Evolutionary conservation across 2,888 invertebrate species (phyloP).

Genomic region (Acleris literana): DNA sequence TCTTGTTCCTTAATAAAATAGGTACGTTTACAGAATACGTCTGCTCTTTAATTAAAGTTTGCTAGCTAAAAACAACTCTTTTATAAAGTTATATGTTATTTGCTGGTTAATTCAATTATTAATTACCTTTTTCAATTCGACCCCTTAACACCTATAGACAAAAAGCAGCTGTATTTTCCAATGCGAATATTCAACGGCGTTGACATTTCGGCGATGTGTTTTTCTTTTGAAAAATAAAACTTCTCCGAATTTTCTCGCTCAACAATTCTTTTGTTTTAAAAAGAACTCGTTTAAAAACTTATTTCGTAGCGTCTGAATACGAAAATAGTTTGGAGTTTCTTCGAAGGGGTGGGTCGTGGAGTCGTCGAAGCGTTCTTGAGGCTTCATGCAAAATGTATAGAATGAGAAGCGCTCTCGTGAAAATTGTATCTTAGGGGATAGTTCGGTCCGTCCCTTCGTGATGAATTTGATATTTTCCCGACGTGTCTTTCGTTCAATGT

Average conservation of each 20-base stretch:
- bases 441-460: slow-evolving; percentile 51
- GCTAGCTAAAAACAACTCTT: no score
- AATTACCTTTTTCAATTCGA: no score
- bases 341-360: slow-evolving; percentile 47
- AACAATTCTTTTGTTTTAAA: slow-evolving; percentile 23
- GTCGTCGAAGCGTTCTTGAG: slow-evolving; percentile 46
- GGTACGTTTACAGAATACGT: neutral
- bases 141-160: no score
- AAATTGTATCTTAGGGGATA: slow-evolving; percentile 59
- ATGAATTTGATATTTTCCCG: slow-evolving; percentile 58
- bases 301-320: slow-evolving; percentile 40
- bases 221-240: neutral
- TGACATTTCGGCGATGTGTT: neutral
- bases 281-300: slow-evolving; percentile 29
- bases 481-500: slow-evolving; percentile 7
- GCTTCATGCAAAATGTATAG: slow-evolving; percentile 78
- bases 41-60: slow-evolving; percentile 1
- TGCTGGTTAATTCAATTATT: no score
- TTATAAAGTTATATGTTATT: no score
- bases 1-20: no score
- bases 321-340: slow-evolving; percentile 58
- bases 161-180: neutral
- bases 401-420: slow-evolving; percentile 50
- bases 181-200: neutral
- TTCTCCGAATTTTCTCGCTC: neutral